phyloP scores from a whole-genome alignment of 2,888 invertebrate genomes.

The Cyclophora albipunctata region DNA sequence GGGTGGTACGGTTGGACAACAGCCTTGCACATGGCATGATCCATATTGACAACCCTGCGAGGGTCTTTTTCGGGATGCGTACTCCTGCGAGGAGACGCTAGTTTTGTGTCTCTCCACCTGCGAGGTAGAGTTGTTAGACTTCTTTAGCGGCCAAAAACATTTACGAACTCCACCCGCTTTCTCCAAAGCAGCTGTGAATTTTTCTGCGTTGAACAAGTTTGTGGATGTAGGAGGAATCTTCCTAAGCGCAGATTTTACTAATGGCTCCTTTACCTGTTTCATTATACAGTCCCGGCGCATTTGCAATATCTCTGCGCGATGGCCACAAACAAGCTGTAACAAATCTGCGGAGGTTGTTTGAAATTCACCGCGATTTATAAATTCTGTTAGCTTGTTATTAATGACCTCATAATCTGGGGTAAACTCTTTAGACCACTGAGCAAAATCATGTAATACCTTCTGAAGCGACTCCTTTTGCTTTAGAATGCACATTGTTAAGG shows the following conservation, averaged over 20 bases:
- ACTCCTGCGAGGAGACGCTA: conserved; percentile 10
- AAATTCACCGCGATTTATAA: conserved; percentile 6
- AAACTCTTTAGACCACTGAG: conserved; percentile 2
- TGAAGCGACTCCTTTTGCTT: conserved; percentile 17
- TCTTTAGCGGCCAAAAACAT: conserved; percentile 17
- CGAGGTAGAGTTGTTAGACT: background rate
- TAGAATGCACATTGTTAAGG: conserved; percentile 14
- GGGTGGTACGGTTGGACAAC: no score
- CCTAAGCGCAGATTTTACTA: conserved; percentile 5
- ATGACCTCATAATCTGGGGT: conserved; percentile 4
- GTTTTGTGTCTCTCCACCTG: background rate
- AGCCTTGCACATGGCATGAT: no score
- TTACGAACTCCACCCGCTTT: conserved; percentile 19
- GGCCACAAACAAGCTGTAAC: conserved; percentile 6
- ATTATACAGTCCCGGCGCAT: conserved; percentile 9
- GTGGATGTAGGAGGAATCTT: conserved; percentile 7
- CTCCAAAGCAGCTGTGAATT: conserved; percentile 11
- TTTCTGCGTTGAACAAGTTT: conserved; percentile 11
- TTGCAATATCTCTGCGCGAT: conserved; percentile 9
- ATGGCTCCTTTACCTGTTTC: conserved; percentile 10
- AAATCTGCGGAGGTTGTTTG: conserved; percentile 8
- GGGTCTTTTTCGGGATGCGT: no score
- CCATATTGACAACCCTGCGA: background rate
- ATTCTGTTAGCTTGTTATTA: no score
- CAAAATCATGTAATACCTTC: conserved; percentile 8